Percentiles rank a stretch among this genome's conserved stretches.
Evolutionary conservation across 2,113 vertebrate genomes (phyloP).

Genomic region (Sphaerodactylus townsendi): DNA sequence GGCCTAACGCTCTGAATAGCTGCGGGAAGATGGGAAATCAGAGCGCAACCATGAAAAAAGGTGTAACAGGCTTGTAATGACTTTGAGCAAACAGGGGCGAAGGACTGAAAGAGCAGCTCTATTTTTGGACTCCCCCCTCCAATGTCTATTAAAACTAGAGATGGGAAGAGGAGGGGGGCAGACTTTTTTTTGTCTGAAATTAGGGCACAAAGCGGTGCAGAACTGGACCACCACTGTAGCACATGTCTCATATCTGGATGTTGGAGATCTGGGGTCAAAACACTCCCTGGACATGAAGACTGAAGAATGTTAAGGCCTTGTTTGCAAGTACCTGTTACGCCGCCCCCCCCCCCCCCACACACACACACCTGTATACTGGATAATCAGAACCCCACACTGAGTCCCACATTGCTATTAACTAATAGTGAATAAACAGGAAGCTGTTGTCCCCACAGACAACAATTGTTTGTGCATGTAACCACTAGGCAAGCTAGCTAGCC

Average conservation of each 20-base stretch:
- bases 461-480: too few species aligned
- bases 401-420: too few species aligned
- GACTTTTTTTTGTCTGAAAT: conserved; percentile 39
- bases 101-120: conserved; percentile 57
- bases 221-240: not conserved
- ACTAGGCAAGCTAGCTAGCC: too few species aligned
- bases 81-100: conserved; percentile 63
- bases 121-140: conserved; percentile 55
- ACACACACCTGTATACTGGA: too few species aligned
- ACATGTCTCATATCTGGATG: too few species aligned
- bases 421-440: too few species aligned
- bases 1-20: conserved; percentile 64
- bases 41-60: conserved; percentile 44
- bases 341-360: too few species aligned
- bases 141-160: conserved; percentile 50
- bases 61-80: conserved; percentile 53
- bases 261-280: not conserved
- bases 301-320: too few species aligned
- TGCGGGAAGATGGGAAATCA: conserved; percentile 53
- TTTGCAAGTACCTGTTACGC: too few species aligned
- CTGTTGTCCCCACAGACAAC: too few species aligned
- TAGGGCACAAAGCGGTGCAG: conserved; percentile 4
- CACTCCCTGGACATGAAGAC: not conserved
- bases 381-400: too few species aligned
- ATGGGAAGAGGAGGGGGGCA: conserved; percentile 40